Evolutionary conservation across 2,113 vertebrate species (phyloP).

Genomic region (Pleuronectes platessa): DNA sequence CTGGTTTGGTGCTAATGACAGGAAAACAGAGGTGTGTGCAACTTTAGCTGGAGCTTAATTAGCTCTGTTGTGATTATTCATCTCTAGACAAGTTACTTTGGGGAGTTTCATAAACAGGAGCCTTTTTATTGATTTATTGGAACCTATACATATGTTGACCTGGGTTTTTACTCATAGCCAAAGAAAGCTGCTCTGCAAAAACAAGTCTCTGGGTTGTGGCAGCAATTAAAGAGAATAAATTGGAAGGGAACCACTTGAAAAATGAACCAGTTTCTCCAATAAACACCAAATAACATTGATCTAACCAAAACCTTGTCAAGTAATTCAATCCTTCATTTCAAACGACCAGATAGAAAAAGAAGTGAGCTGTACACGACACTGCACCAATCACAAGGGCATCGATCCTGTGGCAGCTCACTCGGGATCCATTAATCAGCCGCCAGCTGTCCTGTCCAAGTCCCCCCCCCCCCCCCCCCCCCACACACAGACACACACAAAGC

Average conservation of each 20-base stretch:
- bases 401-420: slow-evolving; percentile 43
- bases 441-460: slow-evolving; percentile 37
- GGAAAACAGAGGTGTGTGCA: background rate
- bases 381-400: slow-evolving; percentile 32
- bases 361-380: background rate
- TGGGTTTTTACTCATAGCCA: too few species aligned
- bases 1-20: background rate
- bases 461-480: slow-evolving; percentile 14
- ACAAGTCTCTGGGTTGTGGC: too few species aligned
- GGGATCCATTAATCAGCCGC: slow-evolving; percentile 63
- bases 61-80: too few species aligned
- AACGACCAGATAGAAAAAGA: slow-evolving; percentile 3
- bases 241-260: too few species aligned
- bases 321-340: background rate
- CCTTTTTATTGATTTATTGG: too few species aligned
- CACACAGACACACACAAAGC: slow-evolving; percentile 22
- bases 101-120: too few species aligned
- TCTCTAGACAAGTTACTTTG: too few species aligned
- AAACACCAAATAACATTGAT: background rate
- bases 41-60: background rate
- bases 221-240: too few species aligned
- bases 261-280: too few species aligned
- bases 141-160: too few species aligned
- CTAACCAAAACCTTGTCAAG: too few species aligned
- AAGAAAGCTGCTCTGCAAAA: too few species aligned